Evolutionary conservation across 2,797 vertebrate species (phyloP).

Genomic region (Periophthalmus magnuspinnatus): DNA sequence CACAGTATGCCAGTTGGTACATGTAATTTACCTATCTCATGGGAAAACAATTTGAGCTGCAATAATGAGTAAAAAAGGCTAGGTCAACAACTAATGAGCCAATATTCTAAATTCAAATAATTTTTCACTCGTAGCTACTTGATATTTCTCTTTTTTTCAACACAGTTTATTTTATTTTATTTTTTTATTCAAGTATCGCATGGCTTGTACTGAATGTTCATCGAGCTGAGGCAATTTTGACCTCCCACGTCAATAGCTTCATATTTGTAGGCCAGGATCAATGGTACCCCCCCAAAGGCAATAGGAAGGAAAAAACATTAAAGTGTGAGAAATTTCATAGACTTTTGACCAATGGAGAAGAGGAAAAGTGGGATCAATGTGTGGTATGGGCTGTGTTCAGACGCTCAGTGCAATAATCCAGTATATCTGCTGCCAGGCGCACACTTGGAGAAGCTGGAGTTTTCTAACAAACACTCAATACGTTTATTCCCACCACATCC

Average conservation of each 20-base stretch:
- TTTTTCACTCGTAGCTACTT: not conserved
- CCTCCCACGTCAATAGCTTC: constrained; percentile 70
- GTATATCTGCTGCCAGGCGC: constrained; percentile 31
- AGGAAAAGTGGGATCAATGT: constrained; percentile 58
- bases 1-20: not conserved
- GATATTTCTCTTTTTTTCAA: not conserved
- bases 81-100: not conserved
- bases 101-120: not conserved
- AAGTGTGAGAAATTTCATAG: constrained; percentile 67
- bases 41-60: not conserved
- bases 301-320: constrained; percentile 58
- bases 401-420: constrained; percentile 55
- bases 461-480: constrained; percentile 18
- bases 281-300: constrained; percentile 64
- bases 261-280: constrained; percentile 69
- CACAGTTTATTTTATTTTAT: not conserved
- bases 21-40: not conserved
- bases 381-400: constrained; percentile 37
- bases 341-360: constrained; percentile 57
- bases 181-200: constrained; percentile 67
- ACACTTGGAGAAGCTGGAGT: constrained; percentile 47
- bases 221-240: constrained; percentile 68
- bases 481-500: constrained; percentile 1
- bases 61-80: not conserved
- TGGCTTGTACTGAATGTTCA: constrained; percentile 57